phyloP scores from a whole-genome alignment of 2,888 invertebrate species.

The Sinentomon sp. region DNA sequence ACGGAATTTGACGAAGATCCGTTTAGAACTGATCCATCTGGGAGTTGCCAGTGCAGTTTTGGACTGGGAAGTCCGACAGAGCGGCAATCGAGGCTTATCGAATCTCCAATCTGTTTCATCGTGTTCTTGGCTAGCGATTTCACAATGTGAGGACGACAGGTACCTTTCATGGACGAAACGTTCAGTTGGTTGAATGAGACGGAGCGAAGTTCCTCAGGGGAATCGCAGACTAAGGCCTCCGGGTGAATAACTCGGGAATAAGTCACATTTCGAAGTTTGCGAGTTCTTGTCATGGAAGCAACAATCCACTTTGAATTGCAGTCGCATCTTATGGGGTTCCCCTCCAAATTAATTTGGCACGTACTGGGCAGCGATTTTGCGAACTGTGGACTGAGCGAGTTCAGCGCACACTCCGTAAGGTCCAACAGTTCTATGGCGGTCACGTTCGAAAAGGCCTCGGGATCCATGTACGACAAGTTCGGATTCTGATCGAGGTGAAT shows the following conservation, averaged over 20 bases:
- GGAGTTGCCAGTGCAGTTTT: slow-evolving; percentile 21
- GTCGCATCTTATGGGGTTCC: slow-evolving; percentile 23
- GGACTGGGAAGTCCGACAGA: slow-evolving; percentile 23
- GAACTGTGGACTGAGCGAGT: slow-evolving; percentile 19
- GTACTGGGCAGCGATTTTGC: slow-evolving; percentile 18
- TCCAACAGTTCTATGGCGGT: slow-evolving; percentile 20
- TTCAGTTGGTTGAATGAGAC: slow-evolving; percentile 15
- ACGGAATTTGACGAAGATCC: slow-evolving; percentile 18
- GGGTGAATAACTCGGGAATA: slow-evolving; percentile 10
- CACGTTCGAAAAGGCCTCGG: slow-evolving; percentile 20
- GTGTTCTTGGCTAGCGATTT: slow-evolving; percentile 16
- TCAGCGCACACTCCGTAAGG: slow-evolving; percentile 22
- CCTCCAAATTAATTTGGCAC: slow-evolving; percentile 20
- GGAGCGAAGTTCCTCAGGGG: slow-evolving; percentile 20
- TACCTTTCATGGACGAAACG: no score
- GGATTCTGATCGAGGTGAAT: slow-evolving; percentile 21
- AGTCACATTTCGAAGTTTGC: no score
- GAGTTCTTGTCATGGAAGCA: no score
- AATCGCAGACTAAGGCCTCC: slow-evolving; percentile 16
- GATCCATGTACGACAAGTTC: slow-evolving; percentile 21
- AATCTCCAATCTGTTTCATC: slow-evolving; percentile 19
- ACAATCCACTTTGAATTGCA: slow-evolving; percentile 21
- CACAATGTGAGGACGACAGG: no score
- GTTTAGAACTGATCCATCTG: slow-evolving; percentile 20
- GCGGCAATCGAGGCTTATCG: slow-evolving; percentile 21